Percentiles rank a stretch among this genome's conserved stretches.
Evolutionary conservation across 2,797 vertebrate genomes (phyloP).

Genomic region (Smutsia temminckii): DNA sequence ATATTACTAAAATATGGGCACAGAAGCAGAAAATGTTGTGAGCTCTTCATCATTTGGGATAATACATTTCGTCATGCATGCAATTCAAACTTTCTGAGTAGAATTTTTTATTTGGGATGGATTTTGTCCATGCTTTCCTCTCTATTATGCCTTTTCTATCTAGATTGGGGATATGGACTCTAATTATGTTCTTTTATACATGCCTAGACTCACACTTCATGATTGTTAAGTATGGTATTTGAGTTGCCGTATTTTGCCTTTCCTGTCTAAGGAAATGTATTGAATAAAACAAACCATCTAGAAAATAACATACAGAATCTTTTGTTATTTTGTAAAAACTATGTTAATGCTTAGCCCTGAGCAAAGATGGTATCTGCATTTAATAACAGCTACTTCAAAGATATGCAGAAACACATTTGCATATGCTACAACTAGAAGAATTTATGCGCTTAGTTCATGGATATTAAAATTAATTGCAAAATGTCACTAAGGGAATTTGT

Average conservation of each 20-base stretch:
- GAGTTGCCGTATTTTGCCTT: slow-evolving; percentile 65
- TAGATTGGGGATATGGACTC: not conserved
- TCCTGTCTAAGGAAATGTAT: slow-evolving; percentile 75
- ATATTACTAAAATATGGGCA: not conserved
- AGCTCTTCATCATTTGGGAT: not conserved
- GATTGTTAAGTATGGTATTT: slow-evolving; percentile 65
- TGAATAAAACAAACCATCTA: slow-evolving; percentile 78
- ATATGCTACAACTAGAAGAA: slow-evolving; percentile 80
- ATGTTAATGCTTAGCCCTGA: slow-evolving; percentile 77
- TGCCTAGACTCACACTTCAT: slow-evolving; percentile 58
- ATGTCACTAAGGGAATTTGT: slow-evolving; percentile 76
- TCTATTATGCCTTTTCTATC: slow-evolving; percentile 56
- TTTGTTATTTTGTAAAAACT: slow-evolving; percentile 75
- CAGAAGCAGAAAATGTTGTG: not conserved
- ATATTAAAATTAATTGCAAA: slow-evolving; percentile 83
- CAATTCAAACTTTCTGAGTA: slow-evolving; percentile 53
- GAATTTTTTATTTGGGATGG: slow-evolving; percentile 24
- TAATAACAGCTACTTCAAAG: slow-evolving; percentile 85
- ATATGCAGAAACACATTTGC: slow-evolving; percentile 80
- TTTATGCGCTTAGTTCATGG: slow-evolving; percentile 80
- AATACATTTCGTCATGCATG: not conserved
- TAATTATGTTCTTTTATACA: slow-evolving; percentile 61
- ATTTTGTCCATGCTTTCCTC: slow-evolving; percentile 25
- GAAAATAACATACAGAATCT: slow-evolving; percentile 79
- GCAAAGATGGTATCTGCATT: slow-evolving; percentile 81